A percentile compares a stretch with the other conserved stretches of the same genome.
Evolutionary conservation across 1,140 invertebrate genomes (phyloP).

Genomic region (Portunus trituberculatus): DNA sequence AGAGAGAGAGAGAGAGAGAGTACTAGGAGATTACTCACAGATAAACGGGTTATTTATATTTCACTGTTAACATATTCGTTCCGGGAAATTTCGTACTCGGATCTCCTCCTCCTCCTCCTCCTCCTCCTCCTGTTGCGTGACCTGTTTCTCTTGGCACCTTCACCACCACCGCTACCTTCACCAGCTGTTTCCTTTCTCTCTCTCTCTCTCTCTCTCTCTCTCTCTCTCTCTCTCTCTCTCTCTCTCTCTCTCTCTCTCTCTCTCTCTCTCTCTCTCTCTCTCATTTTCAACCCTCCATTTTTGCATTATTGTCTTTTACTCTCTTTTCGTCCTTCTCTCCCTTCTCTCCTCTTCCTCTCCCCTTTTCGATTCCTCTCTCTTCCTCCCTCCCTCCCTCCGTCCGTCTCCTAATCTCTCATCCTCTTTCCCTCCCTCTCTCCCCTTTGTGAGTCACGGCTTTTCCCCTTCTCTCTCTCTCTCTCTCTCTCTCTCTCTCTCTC

Average conservation of each 20-base stretch:
- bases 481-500: neutral
- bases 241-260: constrained; percentile 23
- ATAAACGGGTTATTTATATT: neutral
- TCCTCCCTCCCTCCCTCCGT: neutral
- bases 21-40: neutral
- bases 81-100: neutral
- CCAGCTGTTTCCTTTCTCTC: neutral
- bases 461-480: too few species aligned
- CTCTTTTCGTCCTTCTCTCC: neutral
- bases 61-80: neutral
- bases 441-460: neutral
- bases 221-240: constrained; percentile 35
- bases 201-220: constrained; percentile 31
- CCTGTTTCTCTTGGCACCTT: neutral
- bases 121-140: neutral
- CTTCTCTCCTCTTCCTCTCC: neutral
- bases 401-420: too few species aligned
- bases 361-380: neutral
- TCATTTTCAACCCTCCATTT: neutral
- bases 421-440: neutral
- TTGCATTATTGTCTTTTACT: too few species aligned
- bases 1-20: constrained; percentile 40
- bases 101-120: neutral
- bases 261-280: neutral
- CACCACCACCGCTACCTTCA: neutral